Conservation (phyloP, 2,797 vertebrate genomes). For the Xyrichtys novacula region DNA sequence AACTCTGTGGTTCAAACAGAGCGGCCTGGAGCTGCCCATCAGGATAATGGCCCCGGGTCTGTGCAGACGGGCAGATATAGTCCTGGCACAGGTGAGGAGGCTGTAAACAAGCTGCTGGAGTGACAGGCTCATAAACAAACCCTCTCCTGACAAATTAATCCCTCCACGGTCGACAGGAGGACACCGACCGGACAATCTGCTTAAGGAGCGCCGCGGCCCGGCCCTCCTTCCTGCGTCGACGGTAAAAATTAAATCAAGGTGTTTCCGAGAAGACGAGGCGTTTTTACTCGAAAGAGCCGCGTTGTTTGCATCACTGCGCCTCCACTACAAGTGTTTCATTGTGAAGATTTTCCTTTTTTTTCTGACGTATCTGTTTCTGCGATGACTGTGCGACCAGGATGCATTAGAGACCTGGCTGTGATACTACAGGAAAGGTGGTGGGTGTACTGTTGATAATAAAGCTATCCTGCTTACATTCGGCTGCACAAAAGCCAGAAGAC, state of each 20-base stretch:
- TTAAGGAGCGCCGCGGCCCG: slow-evolving; percentile 73
- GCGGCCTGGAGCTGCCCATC: slow-evolving; percentile 63
- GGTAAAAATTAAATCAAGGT: slow-evolving; percentile 90
- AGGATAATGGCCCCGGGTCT: slow-evolving; percentile 65
- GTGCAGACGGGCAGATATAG: slow-evolving; percentile 48
- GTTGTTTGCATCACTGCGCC: slow-evolving; percentile 58
- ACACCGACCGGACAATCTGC: slow-evolving; percentile 79
- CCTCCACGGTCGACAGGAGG: slow-evolving; percentile 62
- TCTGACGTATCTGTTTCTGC: slow-evolving; percentile 48
- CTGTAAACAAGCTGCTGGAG: slow-evolving; percentile 74
- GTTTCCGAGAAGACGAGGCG: slow-evolving; percentile 90
- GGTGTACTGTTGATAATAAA: slow-evolving; percentile 70
- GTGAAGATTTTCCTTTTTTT: slow-evolving; percentile 29
- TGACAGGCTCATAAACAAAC: slow-evolving; percentile 76
- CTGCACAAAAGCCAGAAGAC: slow-evolving; percentile 67
- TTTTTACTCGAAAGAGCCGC: slow-evolving; percentile 49
- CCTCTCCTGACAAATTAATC: slow-evolving; percentile 59
- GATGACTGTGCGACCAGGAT: slow-evolving; percentile 47
- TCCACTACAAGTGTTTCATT: slow-evolving; percentile 66
- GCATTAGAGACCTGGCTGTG: slow-evolving; percentile 57
- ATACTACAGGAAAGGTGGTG: slow-evolving; percentile 69
- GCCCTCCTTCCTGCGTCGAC: slow-evolving; percentile 87
- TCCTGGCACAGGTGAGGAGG: slow-evolving; percentile 80
- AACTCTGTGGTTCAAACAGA: slow-evolving; percentile 7
- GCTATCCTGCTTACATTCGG: slow-evolving; percentile 70